Base-by-base conservation (phyloP, 2,888 invertebrate genomes). In the Ariolimax columbianus region DNA sequence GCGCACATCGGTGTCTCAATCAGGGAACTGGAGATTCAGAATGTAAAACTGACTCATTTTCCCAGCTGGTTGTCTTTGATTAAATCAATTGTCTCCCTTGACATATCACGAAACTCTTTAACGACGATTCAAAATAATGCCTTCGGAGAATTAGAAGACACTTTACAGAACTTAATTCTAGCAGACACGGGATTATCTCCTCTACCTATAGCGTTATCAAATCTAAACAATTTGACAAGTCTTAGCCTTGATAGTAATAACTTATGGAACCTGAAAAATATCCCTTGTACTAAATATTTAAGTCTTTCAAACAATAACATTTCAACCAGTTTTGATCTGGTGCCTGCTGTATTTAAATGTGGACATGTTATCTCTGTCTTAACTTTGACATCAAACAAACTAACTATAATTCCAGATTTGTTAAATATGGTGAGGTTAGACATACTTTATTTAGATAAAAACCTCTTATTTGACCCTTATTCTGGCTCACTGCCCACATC, bases 61-160 rank as follows among this genome's bases (percentile, higher is more conserved):
- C 72, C 72, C 26, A 72, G 72, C n/a, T 72, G 72, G 72, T n/a
- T 70, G 36, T 70, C 70, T 14, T 33, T 19, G 14, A 36, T 70
- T 36, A 1, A 19, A 19, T 70, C 17, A 11, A 17, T 70, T 14
- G 11, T 4, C 14, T 3, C 1, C 4, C 1, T 70, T 19, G 38
- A 38, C 38, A 4, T 70, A 19, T 19, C 19, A 17, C 19, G 23
- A 17, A 70, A 70, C 19, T 30, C 36, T 19, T 9, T 70, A 7
- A 23, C 7, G 38, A 11, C 17, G 14, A 70, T 70, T 36, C 38
- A 36, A 17, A 38, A 36, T 4, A 38, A 70, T 14, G 70, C 70
- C 38, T 70, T 70, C 36, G 38, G 11, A 14, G 36, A 14, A 14
- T 70, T 36, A 17, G 23, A 33, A 70, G 70, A 70, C 38, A 36